Conservation (phyloP, 2,797 vertebrate species). For the Mormyrus proboscirostris region DNA sequence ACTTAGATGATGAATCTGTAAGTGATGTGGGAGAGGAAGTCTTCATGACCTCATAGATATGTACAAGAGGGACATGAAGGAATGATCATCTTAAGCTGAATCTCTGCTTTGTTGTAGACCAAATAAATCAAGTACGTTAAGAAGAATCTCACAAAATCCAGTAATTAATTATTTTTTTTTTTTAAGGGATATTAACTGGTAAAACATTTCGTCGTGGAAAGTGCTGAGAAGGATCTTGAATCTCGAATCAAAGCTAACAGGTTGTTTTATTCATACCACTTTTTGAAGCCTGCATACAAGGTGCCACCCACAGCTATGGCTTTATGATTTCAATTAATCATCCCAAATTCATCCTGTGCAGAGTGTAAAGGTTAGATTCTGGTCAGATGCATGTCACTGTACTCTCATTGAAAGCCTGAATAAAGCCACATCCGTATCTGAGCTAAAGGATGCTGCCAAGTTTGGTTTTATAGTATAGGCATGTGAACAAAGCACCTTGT, state of each 20-base stretch:
- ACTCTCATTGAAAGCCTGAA: neutral
- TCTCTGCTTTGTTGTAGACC: neutral
- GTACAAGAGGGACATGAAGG: neutral
- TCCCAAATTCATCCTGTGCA: neutral
- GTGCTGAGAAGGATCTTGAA: neutral
- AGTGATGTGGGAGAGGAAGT: neutral
- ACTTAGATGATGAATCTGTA: neutral
- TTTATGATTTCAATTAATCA: neutral
- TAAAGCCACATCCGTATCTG: neutral
- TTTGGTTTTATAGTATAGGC: neutral
- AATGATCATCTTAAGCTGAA: neutral
- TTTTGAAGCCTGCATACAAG: neutral
- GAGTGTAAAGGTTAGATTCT: neutral
- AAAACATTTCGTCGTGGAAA: neutral
- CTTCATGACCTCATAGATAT: neutral
- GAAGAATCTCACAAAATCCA: neutral
- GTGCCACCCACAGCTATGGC: neutral
- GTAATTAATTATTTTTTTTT: neutral
- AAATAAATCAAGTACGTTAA: neutral
- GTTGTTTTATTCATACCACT: neutral
- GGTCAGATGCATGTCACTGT: neutral
- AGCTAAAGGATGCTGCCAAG: neutral
- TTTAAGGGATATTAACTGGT: neutral
- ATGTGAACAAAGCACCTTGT: neutral
- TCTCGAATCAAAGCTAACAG: neutral